These are phyloP conservation scores for Plebejus melissa DNA, from an alignment of 2,888 invertebrate genomes.

Conservation along the genomic window DNA sequence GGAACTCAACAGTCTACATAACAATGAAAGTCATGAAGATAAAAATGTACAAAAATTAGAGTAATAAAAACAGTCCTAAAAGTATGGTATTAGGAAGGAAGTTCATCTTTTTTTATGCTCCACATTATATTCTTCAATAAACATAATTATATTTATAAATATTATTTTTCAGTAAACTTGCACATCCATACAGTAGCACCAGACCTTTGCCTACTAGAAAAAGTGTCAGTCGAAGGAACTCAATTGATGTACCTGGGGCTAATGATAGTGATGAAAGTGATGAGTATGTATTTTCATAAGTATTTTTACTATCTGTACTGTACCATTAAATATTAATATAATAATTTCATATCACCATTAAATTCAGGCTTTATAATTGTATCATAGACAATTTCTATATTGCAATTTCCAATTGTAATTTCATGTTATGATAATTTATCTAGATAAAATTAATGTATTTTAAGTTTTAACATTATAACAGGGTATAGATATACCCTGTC, in stretches of 20 bases:
- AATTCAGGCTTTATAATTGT: background rate
- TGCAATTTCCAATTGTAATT: no score
- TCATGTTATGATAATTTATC: no score
- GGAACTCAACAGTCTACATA: no score
- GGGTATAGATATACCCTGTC: no score
- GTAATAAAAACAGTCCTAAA: no score
- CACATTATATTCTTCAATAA: no score
- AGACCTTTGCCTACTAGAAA: slow-evolving; percentile 38
- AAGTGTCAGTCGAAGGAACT: slow-evolving; percentile 40
- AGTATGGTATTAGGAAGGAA: background rate
- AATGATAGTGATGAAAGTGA: slow-evolving; percentile 40
- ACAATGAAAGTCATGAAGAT: background rate
- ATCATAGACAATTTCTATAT: background rate
- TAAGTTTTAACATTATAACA: no score
- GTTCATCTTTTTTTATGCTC: no score
- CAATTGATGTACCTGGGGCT: slow-evolving; percentile 39
- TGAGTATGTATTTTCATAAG: slow-evolving; percentile 40
- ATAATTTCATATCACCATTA: no score
- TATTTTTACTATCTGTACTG: no score
- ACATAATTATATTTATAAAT: background rate
- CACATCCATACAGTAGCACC: slow-evolving; percentile 37
- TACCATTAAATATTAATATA: no score
- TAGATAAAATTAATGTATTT: no score
- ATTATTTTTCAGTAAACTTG: slow-evolving; percentile 44
- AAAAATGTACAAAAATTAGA: background rate